These are phyloP conservation scores for Drosophila emarginata DNA, from an alignment of 2,888 invertebrate genomes.

Conservation along the genomic window DNA sequence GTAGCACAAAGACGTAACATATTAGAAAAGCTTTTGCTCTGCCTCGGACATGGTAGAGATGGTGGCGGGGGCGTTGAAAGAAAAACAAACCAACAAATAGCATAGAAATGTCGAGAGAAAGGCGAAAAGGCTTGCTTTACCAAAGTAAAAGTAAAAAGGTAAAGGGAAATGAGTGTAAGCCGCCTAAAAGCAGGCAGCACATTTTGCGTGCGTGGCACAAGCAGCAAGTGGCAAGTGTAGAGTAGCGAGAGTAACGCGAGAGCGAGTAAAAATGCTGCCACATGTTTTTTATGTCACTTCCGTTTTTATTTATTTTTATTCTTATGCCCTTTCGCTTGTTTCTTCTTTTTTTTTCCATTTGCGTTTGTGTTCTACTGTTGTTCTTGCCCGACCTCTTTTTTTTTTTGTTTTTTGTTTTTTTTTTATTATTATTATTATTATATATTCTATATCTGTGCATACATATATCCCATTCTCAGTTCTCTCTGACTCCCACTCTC, in stretches of 20 bases:
- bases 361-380: not conserved
- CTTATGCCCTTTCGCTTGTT: conserved; percentile 14
- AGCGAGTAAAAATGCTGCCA: conserved; percentile 61
- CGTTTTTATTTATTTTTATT: conserved; percentile 60
- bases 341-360: not conserved
- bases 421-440: not conserved
- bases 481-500: not conserved
- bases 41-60: conserved; percentile 46
- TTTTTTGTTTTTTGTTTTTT: too few relatives aligned
- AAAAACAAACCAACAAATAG: not conserved
- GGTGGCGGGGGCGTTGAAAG: not conserved
- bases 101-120: too few relatives aligned
- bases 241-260: not conserved
- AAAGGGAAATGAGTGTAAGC: conserved; percentile 26
- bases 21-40: conserved; percentile 60
- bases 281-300: conserved; percentile 73
- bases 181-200: conserved; percentile 66
- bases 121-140: not conserved
- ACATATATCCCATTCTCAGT: not conserved
- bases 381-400: conserved; percentile 13
- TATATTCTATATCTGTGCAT: conserved; percentile 1
- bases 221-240: conserved; percentile 23
- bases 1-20: conserved; percentile 26
- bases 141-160: conserved; percentile 5
- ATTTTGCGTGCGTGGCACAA: conserved; percentile 73